Conservation (phyloP, 1,140 invertebrate genomes). For the Schlechtendalia chinensis region DNA sequence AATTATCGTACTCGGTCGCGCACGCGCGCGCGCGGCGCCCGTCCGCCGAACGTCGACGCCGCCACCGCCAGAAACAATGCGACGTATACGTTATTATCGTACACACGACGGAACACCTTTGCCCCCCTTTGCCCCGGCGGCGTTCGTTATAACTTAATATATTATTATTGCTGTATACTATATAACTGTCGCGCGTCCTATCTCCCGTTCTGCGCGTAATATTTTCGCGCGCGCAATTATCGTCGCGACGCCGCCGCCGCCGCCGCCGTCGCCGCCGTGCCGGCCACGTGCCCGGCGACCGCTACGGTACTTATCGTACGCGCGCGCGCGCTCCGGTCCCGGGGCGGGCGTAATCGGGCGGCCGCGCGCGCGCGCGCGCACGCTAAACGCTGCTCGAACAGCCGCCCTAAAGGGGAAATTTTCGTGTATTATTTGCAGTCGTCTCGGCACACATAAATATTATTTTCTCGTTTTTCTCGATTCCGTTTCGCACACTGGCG, state of each 20-base stretch:
- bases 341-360: no score
- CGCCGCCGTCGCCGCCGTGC: neutral
- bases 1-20: slow-evolving; percentile 17
- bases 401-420: no score
- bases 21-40: neutral
- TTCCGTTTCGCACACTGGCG: no score
- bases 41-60: neutral
- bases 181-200: neutral
- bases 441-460: no score
- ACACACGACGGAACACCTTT: neutral
- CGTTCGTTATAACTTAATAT: neutral
- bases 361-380: no score
- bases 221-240: neutral
- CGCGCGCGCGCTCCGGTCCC: no score
- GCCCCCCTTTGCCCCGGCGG: no score
- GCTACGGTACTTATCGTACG: neutral
- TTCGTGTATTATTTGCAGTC: no score
- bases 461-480: no score
- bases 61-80: slow-evolving; percentile 3
- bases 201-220: neutral
- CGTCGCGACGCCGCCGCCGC: neutral
- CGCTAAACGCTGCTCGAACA: no score
- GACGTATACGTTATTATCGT: neutral
- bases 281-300: neutral
- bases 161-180: no score